These are phyloP conservation scores for Darevskia nairensis DNA, from an alignment of 2,797 vertebrate genomes.

Conservation along the genomic window DNA sequence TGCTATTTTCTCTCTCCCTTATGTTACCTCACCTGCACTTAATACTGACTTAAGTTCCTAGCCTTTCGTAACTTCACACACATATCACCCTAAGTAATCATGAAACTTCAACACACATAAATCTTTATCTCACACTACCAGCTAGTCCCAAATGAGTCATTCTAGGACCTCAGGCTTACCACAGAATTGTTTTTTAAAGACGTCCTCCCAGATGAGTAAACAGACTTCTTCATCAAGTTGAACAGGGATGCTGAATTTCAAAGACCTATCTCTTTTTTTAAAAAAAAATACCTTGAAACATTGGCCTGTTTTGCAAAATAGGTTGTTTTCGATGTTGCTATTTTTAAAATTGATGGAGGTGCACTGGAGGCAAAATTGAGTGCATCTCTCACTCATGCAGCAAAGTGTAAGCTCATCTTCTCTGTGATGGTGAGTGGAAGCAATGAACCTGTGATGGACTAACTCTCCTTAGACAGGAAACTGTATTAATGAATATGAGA, in stretches of 20 bases:
- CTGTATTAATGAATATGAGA: conserved; percentile 22
- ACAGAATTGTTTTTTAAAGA: conserved; percentile 2
- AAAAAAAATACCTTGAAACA: background rate
- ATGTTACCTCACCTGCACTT: background rate
- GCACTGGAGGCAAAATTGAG: conserved; percentile 15
- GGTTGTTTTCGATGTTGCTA: conserved; percentile 1
- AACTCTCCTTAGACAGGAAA: background rate
- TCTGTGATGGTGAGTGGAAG: background rate
- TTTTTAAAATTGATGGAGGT: conserved; percentile 29
- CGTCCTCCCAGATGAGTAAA: background rate
- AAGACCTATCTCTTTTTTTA: background rate
- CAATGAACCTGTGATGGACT: background rate
- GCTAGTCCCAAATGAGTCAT: conserved; percentile 4
- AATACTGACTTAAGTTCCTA: background rate
- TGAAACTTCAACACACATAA: background rate
- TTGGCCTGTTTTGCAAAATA: conserved; percentile 12
- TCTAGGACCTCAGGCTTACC: background rate
- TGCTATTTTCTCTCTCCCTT: background rate
- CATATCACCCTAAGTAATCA: background rate
- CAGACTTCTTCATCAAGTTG: conserved; percentile 10
- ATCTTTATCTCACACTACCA: conserved; percentile 1
- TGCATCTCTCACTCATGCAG: background rate
- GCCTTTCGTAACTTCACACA: background rate
- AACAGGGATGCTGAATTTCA: background rate
- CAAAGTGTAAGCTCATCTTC: background rate